Base-by-base conservation (phyloP, 1,140 invertebrate genomes). In the Whitmania pigra region DNA sequence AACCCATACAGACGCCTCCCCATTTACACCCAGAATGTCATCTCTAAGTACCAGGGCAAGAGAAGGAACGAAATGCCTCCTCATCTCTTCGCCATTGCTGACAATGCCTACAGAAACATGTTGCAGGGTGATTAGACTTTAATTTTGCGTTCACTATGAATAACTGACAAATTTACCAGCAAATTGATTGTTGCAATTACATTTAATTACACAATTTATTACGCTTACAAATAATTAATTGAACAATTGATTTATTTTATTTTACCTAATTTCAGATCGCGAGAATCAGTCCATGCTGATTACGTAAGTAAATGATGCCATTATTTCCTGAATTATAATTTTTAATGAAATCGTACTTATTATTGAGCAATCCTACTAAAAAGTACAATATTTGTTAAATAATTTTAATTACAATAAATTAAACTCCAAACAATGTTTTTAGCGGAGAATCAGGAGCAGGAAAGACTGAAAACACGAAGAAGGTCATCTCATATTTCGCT, bases 1-100 rank as follows among this genome's bases (percentile, higher is more conserved):
- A 99, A 99, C 86, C 96, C 96, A 77, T 99, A 98, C 90, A 97
- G 97, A 87, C 89, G 96, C 79, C 95, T 92, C 86, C 96, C 96
- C 78, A 97, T 99, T 83, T 99, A 99, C 87, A 98, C 76, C 40
- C 71, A 77, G 72, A 77, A 76, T 40, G 74, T 81, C 76, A 91
- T 97, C 88, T 88, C 92, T 84, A 96, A 96, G 85, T 97, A 97
- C 86, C 94, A 94, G 85, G 95, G 98, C 85, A 98, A 97, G 74
- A 78, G 79, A 72, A 80, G 76, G 75, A 78, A 75, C 72, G 79
- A 82, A 74, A 80, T 82, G 79, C 81, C 81, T 36, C 81, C 81
- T 49, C 81, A 82, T 76, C 73, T 81, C 53, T 82, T 81, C 76
- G 75, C 80, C 60, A 76, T 82, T n/a, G 77, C 81, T 73, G 80